Evolutionary conservation across 2,113 vertebrate species (phyloP).

Genomic region (Corythaixoides concolor): DNA sequence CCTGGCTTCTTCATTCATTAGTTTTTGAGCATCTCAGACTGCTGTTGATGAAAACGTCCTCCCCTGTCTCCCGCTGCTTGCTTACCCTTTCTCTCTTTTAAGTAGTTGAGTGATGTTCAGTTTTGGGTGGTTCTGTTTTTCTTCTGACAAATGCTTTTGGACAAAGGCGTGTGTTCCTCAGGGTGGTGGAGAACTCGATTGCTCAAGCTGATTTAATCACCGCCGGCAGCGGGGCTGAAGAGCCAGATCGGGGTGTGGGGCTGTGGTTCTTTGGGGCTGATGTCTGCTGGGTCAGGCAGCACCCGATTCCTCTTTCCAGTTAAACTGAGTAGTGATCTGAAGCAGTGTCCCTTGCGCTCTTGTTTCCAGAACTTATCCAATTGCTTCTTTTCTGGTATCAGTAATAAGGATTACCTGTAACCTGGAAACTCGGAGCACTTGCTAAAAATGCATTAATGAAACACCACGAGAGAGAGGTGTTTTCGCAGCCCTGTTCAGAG

Average conservation of each 20-base stretch:
- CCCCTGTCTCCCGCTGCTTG: neutral
- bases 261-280: accelerated
- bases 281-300: neutral
- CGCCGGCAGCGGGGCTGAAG: neutral
- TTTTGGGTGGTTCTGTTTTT: slow-evolving; percentile 56
- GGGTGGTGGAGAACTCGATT: neutral
- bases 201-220: neutral
- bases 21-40: accelerated
- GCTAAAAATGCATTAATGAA: neutral
- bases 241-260: accelerated
- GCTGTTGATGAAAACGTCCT: neutral
- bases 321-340: accelerated
- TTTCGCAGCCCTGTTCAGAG: neutral
- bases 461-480: neutral
- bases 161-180: neutral
- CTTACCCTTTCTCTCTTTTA: neutral
- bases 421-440: neutral
- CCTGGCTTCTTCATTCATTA: accelerated
- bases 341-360: accelerated
- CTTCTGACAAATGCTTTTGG: slow-evolving; percentile 45
- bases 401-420: neutral
- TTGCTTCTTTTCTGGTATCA: neutral
- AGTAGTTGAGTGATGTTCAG: neutral
- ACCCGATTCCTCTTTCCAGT: neutral
- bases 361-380: neutral